Evolutionary conservation across 2,888 invertebrate species (phyloP).

Genomic region (Elegia similella): DNA sequence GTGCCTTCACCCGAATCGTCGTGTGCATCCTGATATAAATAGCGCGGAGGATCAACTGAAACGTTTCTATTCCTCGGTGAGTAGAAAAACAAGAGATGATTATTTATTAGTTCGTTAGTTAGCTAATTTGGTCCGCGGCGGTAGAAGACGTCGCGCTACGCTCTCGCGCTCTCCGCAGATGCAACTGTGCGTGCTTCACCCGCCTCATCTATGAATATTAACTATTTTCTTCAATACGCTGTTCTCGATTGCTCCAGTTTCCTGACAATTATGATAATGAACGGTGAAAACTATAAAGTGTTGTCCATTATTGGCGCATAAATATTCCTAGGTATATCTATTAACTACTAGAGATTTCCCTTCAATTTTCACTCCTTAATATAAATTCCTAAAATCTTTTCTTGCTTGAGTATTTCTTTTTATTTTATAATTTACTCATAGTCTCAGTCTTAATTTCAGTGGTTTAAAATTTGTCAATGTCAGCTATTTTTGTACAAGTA

Average conservation of each 20-base stretch:
- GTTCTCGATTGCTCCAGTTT: slow-evolving; percentile 15
- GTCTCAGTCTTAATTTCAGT: too few species aligned
- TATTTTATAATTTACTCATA: too few species aligned
- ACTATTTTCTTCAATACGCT: slow-evolving; percentile 42
- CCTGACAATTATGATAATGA: slow-evolving; percentile 16
- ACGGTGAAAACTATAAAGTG: slow-evolving; percentile 15
- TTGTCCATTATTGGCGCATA: slow-evolving; percentile 4
- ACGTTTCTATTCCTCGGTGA: slow-evolving; percentile 76
- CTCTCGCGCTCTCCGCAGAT: slow-evolving; percentile 71
- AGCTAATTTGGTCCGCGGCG: slow-evolving; percentile 79
- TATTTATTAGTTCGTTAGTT: slow-evolving; percentile 81
- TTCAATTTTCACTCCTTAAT: too few species aligned
- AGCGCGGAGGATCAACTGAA: slow-evolving; percentile 67
- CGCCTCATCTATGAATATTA: slow-evolving; percentile 47
- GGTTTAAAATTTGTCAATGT: too few species aligned
- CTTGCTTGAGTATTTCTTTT: too few species aligned
- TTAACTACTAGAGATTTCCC: too few species aligned
- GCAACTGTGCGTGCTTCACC: slow-evolving; percentile 68
- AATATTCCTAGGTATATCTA: background rate
- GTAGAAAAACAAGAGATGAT: slow-evolving; percentile 82
- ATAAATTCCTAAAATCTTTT: too few species aligned
- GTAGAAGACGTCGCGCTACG: slow-evolving; percentile 65
- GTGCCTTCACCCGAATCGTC: slow-evolving; percentile 79
- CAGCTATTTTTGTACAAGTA: too few species aligned
- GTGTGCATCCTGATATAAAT: slow-evolving; percentile 75